A percentile compares a stretch with the other conserved stretches of the same genome.
These are phyloP conservation scores for Carabus problematicus DNA, from an alignment of 2,888 invertebrate species.

Conservation along the genomic window DNA sequence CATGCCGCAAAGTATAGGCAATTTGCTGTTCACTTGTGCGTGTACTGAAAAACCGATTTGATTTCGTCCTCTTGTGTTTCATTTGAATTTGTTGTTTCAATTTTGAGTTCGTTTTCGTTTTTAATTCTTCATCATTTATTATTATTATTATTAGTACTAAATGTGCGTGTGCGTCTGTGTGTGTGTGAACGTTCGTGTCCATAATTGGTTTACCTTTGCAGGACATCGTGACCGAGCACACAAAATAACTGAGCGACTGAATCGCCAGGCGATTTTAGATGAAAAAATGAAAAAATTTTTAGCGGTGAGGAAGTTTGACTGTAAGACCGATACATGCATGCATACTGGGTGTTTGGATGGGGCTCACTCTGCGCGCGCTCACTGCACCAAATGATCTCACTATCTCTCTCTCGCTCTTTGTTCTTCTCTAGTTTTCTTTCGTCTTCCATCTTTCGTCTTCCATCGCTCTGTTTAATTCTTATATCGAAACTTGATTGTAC, in stretches of 20 bases:
- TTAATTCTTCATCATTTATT: neutral
- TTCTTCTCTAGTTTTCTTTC: slow-evolving; percentile 38
- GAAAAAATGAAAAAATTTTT: slow-evolving; percentile 94
- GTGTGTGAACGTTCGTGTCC: slow-evolving; percentile 35
- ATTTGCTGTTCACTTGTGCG: neutral
- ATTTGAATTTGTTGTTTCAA: neutral
- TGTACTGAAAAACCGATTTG: slow-evolving; percentile 2
- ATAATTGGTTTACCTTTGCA: slow-evolving; percentile 52
- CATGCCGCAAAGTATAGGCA: slow-evolving; percentile 16
- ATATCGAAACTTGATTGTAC: too few relatives aligned
- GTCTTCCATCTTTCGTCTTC: slow-evolving; percentile 32
- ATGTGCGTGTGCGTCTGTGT: neutral
- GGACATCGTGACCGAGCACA: slow-evolving; percentile 64
- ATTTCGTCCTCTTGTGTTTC: neutral
- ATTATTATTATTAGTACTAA: neutral
- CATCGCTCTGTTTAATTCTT: neutral
- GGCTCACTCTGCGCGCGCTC: slow-evolving; percentile 43
- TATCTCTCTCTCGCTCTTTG: slow-evolving; percentile 44
- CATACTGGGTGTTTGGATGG: slow-evolving; percentile 42
- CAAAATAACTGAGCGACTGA: slow-evolving; percentile 76
- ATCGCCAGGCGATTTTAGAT: slow-evolving; percentile 87
- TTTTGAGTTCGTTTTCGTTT: neutral
- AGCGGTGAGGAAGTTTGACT: slow-evolving; percentile 72
- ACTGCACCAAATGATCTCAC: slow-evolving; percentile 40
- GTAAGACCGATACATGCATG: slow-evolving; percentile 16